A percentile compares a stretch with the other conserved stretches of the same genome.
Conservation (phyloP, 2,113 vertebrate genomes). For the Vulpes lagopus region DNA sequence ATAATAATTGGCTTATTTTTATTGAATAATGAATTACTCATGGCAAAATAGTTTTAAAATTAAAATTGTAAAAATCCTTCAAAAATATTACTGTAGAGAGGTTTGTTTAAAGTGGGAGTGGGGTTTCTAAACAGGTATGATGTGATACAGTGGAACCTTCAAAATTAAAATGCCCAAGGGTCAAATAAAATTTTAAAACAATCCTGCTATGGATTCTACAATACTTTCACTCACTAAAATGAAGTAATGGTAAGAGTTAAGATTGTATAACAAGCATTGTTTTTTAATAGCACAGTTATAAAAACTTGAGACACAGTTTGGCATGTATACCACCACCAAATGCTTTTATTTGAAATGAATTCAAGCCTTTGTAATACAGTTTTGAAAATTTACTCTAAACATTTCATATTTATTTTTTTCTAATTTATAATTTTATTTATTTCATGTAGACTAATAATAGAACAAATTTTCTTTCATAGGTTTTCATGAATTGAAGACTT, state of each 20-base stretch:
- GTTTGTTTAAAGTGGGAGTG: not conserved
- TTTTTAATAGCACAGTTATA: not conserved
- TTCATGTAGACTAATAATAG: not conserved
- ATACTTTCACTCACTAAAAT: not conserved
- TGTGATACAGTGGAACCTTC: not conserved
- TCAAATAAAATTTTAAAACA: not conserved
- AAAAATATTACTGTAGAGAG: not conserved
- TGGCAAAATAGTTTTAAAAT: conserved; percentile 59
- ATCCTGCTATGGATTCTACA: not conserved
- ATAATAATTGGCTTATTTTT: not conserved
- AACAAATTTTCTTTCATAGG: not conserved
- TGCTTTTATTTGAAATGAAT: conserved; percentile 1
- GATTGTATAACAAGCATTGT: not conserved
- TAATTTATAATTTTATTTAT: not conserved
- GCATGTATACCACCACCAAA: not conserved
- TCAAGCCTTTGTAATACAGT: not conserved
- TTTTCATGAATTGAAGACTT: conserved; percentile 32
- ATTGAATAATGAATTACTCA: not conserved
- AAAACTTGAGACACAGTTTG: not conserved
- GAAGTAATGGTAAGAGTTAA: conserved; percentile 24
- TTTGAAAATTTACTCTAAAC: conserved; percentile 35
- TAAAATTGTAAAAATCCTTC: not conserved
- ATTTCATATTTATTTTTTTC: not conserved
- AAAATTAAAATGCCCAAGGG: not conserved
- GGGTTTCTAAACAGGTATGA: not conserved